A percentile compares a stretch with the other conserved stretches of the same genome.
phyloP scores from a whole-genome alignment of 2,797 vertebrate genomes.

The Typhlichthys subterraneus region DNA sequence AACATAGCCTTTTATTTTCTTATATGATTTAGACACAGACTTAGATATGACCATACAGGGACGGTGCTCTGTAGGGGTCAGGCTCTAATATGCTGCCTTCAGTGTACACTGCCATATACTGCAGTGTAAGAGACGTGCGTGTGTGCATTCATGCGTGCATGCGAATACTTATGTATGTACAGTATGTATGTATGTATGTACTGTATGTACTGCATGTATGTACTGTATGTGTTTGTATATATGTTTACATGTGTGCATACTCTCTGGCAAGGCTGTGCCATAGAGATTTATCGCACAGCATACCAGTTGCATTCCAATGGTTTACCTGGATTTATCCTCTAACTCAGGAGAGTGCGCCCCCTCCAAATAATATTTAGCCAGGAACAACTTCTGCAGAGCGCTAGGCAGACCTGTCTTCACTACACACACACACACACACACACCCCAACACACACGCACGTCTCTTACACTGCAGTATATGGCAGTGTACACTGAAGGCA shows the following conservation, averaged over 20 bases:
- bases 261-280: slow-evolving; percentile 52
- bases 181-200: slow-evolving; percentile 9
- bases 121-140: slow-evolving; percentile 5
- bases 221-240: neutral
- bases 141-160: slow-evolving; percentile 1
- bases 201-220: neutral
- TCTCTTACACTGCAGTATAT: no score
- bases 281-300: slow-evolving; percentile 58
- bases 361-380: slow-evolving; percentile 72
- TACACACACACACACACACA: no score
- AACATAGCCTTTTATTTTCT: no score
- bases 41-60: no score
- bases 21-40: no score
- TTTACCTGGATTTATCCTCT: slow-evolving; percentile 73
- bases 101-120: no score
- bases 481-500: no score
- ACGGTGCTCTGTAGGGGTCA: no score
- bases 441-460: no score
- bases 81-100: no score
- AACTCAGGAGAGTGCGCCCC: slow-evolving; percentile 61
- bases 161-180: slow-evolving; percentile 1
- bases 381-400: slow-evolving; percentile 58
- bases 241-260: slow-evolving; percentile 47
- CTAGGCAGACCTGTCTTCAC: no score
- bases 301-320: slow-evolving; percentile 56